Evolutionary conservation across 2,888 invertebrate species (phyloP), one percentile per base, ranked within the genome.

Genomic region (Cataglyphis livida): DNA sequence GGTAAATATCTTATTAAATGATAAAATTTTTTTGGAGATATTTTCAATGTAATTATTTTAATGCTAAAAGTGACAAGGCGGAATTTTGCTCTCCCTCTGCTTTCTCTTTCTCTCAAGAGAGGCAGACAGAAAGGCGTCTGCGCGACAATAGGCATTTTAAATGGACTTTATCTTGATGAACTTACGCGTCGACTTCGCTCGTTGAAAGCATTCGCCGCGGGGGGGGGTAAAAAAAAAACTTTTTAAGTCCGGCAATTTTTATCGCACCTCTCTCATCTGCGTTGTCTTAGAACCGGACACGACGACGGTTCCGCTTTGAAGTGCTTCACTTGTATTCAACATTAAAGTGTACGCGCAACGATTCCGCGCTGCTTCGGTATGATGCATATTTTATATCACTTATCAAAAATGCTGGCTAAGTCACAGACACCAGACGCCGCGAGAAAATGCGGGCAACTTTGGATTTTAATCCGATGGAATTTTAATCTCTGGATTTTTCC

Each of bases 401-500:
- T 79, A 71, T 70, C 79, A 44, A 48, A 82, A 54, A 3, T 4
- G 41, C n/a, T 15, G 4, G 48, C 68, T 65, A 12, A 48, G 15
- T 38, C 64, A 70, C n/a, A n/a, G 41, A 64, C 54, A 59, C 25
- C 41, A 64, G 51, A 44, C 76, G 83, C 41, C 68, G 12, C 38
- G 32, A 64, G 32, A 57, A 48, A 79, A 44, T 54, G 48, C 66
- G 66, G 41, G 1, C 70, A 15, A 41, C 41, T 18, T 41, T 21
- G 28, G 41, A 76, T 75, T 85, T 85, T 54, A 75, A 85, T 85
- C 59, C 64, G 32, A 81, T 81, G 61, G 25, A 74, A 81, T 68
- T 85, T 32, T 75, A 82, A 85, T 81, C 85, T 85, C 51, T n/a
- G 32, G 59, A 81, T 62, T 71, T 81, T 68, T 84, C 48, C 54